A percentile compares a stretch with the other conserved stretches of the same genome.
These are phyloP conservation scores for Barbus barbus DNA, from an alignment of 2,113 vertebrate species.

Conservation along the genomic window DNA sequence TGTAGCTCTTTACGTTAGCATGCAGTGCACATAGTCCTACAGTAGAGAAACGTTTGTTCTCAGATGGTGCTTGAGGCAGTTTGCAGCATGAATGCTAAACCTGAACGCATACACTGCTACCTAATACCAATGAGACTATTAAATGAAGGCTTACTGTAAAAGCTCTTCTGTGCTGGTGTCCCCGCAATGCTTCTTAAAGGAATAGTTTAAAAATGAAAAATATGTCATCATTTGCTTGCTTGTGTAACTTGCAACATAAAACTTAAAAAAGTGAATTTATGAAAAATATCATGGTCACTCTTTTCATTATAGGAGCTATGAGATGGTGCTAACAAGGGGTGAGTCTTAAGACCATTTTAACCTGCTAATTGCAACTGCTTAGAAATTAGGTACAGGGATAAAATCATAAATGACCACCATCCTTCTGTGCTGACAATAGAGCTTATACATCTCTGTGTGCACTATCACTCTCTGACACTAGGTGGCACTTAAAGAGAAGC, in stretches of 20 bases:
- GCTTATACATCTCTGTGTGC: not conserved
- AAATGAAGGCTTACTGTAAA: not conserved
- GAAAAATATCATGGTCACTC: not conserved
- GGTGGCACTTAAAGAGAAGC: no score
- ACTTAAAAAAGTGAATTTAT: not conserved
- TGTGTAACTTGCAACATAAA: not conserved
- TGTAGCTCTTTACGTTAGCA: slow-evolving; percentile 26
- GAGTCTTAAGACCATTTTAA: not conserved
- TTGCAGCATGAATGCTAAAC: slow-evolving; percentile 47
- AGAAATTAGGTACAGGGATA: not conserved
- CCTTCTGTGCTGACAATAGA: not conserved
- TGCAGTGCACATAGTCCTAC: slow-evolving; percentile 18
- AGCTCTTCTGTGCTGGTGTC: not conserved
- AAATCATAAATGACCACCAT: not conserved
- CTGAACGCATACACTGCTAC: slow-evolving; percentile 2
- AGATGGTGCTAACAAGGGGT: not conserved
- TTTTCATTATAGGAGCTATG: not conserved
- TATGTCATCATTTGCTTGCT: not conserved
- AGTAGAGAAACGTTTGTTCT: slow-evolving; percentile 18
- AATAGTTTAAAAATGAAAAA: not conserved
- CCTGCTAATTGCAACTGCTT: not conserved
- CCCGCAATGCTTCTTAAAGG: not conserved
- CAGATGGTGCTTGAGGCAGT: slow-evolving; percentile 23
- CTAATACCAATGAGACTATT: slow-evolving; percentile 38
- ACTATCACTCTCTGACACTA: no score